Evolutionary conservation across 2,797 vertebrate genomes (phyloP).

Genomic region (Syndactyla subalaris): DNA sequence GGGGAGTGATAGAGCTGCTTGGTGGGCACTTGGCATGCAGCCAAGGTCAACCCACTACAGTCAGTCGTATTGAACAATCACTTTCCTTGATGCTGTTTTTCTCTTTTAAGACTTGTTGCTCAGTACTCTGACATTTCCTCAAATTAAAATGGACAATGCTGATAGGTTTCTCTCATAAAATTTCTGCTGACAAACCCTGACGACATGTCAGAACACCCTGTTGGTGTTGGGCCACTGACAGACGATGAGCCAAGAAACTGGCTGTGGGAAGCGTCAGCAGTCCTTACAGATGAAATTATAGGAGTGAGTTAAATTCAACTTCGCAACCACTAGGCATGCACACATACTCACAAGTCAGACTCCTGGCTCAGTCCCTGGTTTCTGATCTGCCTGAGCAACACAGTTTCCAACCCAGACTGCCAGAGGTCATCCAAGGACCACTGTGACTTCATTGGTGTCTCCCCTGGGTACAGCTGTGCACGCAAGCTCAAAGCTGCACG

Average conservation of each 20-base stretch:
- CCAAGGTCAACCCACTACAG: not conserved
- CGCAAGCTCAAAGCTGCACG: not conserved
- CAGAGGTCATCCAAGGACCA: slow-evolving; percentile 34
- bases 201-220: not conserved
- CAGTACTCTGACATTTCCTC: not conserved
- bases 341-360: not conserved
- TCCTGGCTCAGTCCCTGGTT: not conserved
- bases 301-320: not conserved
- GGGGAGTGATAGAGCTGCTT: not conserved
- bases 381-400: not conserved
- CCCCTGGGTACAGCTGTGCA: not conserved
- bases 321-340: not conserved
- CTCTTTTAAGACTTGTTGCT: not conserved
- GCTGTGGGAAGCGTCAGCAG: not conserved
- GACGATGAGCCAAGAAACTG: not conserved
- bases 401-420: not conserved
- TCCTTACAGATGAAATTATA: not conserved
- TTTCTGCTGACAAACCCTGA: slow-evolving; percentile 22
- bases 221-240: not conserved
- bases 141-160: not conserved
- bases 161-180: not conserved
- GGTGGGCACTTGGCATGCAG: not conserved
- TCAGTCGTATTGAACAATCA: not conserved
- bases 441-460: not conserved
- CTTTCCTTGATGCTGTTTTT: not conserved